These are phyloP conservation scores for Decapterus maruadsi DNA, from an alignment of 2,797 vertebrate genomes.

Conservation along the genomic window DNA sequence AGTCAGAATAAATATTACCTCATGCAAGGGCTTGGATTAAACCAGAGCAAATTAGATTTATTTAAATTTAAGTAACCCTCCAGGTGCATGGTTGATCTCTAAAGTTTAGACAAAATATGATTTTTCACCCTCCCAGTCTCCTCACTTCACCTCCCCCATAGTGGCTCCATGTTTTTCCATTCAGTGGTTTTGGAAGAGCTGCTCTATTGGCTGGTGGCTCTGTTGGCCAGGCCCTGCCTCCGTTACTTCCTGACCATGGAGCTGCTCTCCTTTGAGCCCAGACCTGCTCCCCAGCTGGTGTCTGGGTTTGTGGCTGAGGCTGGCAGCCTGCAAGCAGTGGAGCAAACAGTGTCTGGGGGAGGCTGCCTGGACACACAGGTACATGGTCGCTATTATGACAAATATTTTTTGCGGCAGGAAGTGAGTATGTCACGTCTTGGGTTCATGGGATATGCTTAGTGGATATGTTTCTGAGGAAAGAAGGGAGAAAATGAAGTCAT, in stretches of 20 bases:
- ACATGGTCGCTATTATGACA: background rate
- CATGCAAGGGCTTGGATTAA: background rate
- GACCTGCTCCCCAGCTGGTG: background rate
- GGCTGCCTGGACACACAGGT: slow-evolving; percentile 1
- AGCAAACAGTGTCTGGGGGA: background rate
- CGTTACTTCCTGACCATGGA: background rate
- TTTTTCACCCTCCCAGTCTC: slow-evolving; percentile 15
- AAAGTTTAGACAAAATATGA: slow-evolving; percentile 19
- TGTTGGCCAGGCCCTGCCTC: slow-evolving; percentile 35
- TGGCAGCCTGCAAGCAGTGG: slow-evolving; percentile 21
- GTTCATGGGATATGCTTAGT: background rate
- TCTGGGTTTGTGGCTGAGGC: background rate
- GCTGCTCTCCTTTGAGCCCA: background rate
- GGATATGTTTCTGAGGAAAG: background rate
- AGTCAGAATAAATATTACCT: background rate
- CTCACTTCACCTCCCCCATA: background rate
- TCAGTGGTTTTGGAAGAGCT: slow-evolving; percentile 37
- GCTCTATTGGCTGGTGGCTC: slow-evolving; percentile 49
- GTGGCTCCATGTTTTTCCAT: slow-evolving; percentile 41
- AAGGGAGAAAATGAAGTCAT: background rate
- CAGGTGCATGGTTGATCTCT: background rate
- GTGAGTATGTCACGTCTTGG: no score
- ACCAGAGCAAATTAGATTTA: background rate
- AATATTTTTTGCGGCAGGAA: background rate
- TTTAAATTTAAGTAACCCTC: background rate